phyloP scores from a whole-genome alignment of 2,113 vertebrate species.

The Gymnarchus niloticus region DNA sequence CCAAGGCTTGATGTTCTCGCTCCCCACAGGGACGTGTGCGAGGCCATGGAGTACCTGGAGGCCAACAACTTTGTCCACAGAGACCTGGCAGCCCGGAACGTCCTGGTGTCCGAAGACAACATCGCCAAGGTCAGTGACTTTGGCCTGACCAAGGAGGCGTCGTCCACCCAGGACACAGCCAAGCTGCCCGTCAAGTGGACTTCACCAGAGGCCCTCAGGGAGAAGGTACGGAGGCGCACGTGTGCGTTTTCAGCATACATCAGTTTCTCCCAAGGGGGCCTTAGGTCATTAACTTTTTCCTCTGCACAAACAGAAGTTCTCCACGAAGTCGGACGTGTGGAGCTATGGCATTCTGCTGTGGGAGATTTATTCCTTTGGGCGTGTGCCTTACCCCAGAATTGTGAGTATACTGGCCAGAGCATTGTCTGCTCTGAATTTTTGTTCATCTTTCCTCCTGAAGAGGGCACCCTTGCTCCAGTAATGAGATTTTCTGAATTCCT shows the following conservation, averaged over 20 bases:
- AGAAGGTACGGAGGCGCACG: conserved; percentile 65
- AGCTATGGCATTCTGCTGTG: conserved; percentile 95
- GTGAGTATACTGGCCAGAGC: conserved; percentile 64
- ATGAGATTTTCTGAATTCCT: neutral
- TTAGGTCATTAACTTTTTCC: conserved; percentile 20
- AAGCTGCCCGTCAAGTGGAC: conserved; percentile 97
- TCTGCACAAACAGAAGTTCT: conserved; percentile 74
- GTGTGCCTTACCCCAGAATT: conserved; percentile 97
- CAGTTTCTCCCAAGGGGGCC: neutral
- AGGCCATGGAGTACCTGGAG: conserved; percentile 96
- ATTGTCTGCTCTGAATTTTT: conserved; percentile 60
- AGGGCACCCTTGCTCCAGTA: conserved; percentile 58
- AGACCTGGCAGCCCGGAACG: conserved; percentile 90
- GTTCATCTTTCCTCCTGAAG: conserved; percentile 6
- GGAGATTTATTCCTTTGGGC: conserved; percentile 98
- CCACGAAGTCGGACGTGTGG: conserved; percentile 97
- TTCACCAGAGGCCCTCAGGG: conserved; percentile 86
- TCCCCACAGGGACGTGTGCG: conserved; percentile 80
- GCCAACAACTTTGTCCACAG: conserved; percentile 89
- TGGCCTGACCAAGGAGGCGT: conserved; percentile 90
- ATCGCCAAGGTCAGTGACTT: conserved; percentile 97
- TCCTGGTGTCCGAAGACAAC: conserved; percentile 94
- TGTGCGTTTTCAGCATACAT: neutral
- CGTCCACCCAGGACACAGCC: conserved; percentile 83
- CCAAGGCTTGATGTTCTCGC: neutral